phyloP scores from a whole-genome alignment of 1,140 invertebrate genomes.

The Tyrophagus putrescentiae region DNA sequence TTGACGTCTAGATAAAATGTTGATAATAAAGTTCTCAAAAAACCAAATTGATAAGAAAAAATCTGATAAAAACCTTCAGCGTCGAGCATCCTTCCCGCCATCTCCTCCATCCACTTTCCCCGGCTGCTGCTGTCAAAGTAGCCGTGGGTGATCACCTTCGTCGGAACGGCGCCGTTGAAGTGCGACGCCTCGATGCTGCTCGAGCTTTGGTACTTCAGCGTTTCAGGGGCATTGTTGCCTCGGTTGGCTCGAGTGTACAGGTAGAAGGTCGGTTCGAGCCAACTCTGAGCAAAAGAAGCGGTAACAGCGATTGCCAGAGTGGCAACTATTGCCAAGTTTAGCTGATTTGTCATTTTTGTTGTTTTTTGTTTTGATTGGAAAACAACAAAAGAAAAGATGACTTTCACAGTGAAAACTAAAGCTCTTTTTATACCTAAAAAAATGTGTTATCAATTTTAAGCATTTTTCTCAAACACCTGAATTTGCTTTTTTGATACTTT shows the following conservation, averaged over 20 bases:
- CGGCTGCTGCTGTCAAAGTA: background rate
- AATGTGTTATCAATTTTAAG: too few species aligned
- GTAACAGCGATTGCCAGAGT: too few species aligned
- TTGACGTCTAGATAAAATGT: constrained; percentile 4
- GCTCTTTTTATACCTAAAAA: too few species aligned
- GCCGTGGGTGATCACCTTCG: constrained; percentile 21
- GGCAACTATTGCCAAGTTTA: too few species aligned
- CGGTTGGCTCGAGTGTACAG: constrained; percentile 7
- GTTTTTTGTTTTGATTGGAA: too few species aligned
- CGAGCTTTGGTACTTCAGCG: background rate
- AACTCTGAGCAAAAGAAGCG: too few species aligned
- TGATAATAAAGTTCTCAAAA: constrained; percentile 9
- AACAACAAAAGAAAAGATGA: too few species aligned
- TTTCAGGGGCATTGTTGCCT: background rate
- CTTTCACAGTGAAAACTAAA: too few species aligned
- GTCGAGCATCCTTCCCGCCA: background rate
- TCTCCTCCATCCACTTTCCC: constrained; percentile 13
- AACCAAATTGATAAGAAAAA: background rate
- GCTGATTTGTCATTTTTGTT: too few species aligned
- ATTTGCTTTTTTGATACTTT: too few species aligned
- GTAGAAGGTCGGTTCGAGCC: constrained; percentile 8
- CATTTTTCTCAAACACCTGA: too few species aligned
- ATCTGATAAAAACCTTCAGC: background rate
- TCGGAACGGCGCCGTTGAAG: constrained; percentile 1
- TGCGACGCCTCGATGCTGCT: background rate